Percentiles rank a stretch among this genome's conserved stretches.
Evolutionary conservation across 2,797 vertebrate genomes (phyloP).

Genomic region (Muscicapa striata): DNA sequence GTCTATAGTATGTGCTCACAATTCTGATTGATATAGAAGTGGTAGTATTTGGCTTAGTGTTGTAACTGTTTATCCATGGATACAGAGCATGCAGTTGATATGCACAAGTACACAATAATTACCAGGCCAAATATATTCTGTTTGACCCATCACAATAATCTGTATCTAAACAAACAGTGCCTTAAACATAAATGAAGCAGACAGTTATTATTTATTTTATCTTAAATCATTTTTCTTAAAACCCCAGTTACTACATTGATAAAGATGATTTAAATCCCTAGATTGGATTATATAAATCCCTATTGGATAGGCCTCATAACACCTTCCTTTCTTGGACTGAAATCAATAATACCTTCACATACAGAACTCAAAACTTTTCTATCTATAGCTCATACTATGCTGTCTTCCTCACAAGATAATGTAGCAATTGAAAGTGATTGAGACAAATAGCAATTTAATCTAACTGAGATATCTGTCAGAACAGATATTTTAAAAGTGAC

Average conservation of each 20-base stretch:
- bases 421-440: background rate
- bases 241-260: background rate
- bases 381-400: background rate
- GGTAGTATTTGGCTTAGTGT: background rate
- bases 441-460: background rate
- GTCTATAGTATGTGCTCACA: background rate
- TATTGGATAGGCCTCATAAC: background rate
- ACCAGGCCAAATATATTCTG: background rate
- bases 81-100: background rate
- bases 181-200: background rate
- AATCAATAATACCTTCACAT: background rate
- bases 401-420: background rate
- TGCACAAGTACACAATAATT: background rate
- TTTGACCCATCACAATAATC: background rate
- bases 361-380: background rate
- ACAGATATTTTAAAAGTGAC: background rate
- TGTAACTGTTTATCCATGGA: background rate
- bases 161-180: background rate
- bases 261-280: background rate
- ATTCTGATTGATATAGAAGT: background rate
- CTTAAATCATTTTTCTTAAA: background rate
- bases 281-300: no score
- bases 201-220: background rate
- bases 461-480: background rate
- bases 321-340: background rate